phyloP scores from a whole-genome alignment of 2,888 invertebrate genomes.

The Drosophila neonasuta region DNA sequence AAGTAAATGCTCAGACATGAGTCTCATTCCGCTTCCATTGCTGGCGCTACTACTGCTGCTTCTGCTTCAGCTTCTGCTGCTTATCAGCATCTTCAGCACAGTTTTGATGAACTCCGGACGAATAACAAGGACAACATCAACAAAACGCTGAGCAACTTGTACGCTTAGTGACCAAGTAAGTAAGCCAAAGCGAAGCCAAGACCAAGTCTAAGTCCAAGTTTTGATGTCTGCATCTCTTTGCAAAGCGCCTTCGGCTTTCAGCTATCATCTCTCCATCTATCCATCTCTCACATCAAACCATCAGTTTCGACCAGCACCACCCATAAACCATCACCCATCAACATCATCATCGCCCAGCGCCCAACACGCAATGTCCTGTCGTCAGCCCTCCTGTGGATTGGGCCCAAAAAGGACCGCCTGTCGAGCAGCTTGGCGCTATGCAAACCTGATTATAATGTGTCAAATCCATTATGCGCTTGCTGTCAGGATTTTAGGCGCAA shows the following conservation, averaged over 20 bases:
- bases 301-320: background rate
- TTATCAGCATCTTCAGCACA: slow-evolving; percentile 51
- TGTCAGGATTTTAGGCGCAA: slow-evolving; percentile 59
- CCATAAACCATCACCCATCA: background rate
- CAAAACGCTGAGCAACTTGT: slow-evolving; percentile 22
- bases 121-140: slow-evolving; percentile 20
- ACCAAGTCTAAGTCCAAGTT: slow-evolving; percentile 48
- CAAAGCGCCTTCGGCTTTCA: slow-evolving; percentile 28
- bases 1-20: slow-evolving; percentile 73
- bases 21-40: slow-evolving; percentile 17
- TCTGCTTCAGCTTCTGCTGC: slow-evolving; percentile 32
- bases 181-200: slow-evolving; percentile 30
- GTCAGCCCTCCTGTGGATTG: slow-evolving; percentile 35
- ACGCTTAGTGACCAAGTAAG: slow-evolving; percentile 50
- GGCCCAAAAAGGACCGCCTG: slow-evolving; percentile 32
- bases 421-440: slow-evolving; percentile 53
- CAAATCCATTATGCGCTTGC: slow-evolving; percentile 74
- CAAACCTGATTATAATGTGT: slow-evolving; percentile 77
- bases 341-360: background rate
- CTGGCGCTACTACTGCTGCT: slow-evolving; percentile 40
- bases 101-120: slow-evolving; percentile 37
- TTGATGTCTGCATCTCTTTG: slow-evolving; percentile 48
- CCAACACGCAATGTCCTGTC: background rate
- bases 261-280: slow-evolving; percentile 36
- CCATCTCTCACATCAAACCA: slow-evolving; percentile 1